These are phyloP conservation scores for Bedellia somnulentella DNA, from an alignment of 2,888 invertebrate genomes.

Conservation along the genomic window DNA sequence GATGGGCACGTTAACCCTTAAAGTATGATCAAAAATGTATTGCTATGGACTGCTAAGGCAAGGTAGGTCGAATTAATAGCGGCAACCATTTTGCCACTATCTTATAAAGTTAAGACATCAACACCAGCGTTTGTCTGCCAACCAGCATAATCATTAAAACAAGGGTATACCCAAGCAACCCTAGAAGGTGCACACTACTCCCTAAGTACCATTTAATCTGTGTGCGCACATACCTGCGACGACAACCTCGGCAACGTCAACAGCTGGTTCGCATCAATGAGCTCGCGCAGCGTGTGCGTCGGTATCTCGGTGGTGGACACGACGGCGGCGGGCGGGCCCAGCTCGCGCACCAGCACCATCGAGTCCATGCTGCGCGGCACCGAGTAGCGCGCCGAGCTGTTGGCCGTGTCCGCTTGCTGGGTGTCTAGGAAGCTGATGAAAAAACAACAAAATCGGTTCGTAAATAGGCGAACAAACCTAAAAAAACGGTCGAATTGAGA, in stretches of 20 bases:
- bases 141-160: too few relatives aligned
- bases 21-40: too few relatives aligned
- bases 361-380: constrained; percentile 74
- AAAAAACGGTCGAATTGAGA: too few relatives aligned
- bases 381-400: constrained; percentile 69
- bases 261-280: constrained; percentile 87
- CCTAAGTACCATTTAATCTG: too few relatives aligned
- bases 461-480: neutral
- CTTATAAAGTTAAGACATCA: constrained; percentile 4
- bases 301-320: constrained; percentile 90
- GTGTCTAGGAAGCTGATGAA: constrained; percentile 67
- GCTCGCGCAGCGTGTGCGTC: constrained; percentile 82
- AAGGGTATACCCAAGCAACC: too few relatives aligned
- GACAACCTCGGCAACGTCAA: constrained; percentile 86
- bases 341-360: constrained; percentile 88
- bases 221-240: constrained; percentile 86
- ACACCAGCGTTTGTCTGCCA: too few relatives aligned
- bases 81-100: constrained; percentile 1
- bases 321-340: constrained; percentile 77
- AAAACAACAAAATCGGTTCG: too few relatives aligned
- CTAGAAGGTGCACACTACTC: too few relatives aligned
- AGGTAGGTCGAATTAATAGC: too few relatives aligned
- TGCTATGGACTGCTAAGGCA: too few relatives aligned
- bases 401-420: constrained; percentile 61
- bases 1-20: too few relatives aligned